Evolutionary conservation across 2,113 vertebrate species (phyloP).

Genomic region (Mormyrus iriodes): DNA sequence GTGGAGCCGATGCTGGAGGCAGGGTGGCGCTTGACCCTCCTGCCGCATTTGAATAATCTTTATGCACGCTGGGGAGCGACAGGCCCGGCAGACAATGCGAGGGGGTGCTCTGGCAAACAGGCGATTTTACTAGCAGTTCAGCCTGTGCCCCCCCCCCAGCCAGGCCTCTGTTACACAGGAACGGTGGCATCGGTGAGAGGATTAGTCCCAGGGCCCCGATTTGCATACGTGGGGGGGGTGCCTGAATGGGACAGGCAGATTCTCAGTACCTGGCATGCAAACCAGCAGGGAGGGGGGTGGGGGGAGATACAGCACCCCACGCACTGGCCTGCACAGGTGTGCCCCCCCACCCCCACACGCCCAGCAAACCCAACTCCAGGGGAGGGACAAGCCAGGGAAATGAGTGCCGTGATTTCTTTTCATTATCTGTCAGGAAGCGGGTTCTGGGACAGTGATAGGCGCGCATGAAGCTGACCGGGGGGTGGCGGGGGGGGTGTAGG

Average conservation of each 20-base stretch:
- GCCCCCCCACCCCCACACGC: slow-evolving; percentile 16
- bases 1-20: neutral
- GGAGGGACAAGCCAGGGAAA: slow-evolving; percentile 51
- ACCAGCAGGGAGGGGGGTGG: slow-evolving; percentile 40
- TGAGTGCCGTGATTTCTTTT: slow-evolving; percentile 54
- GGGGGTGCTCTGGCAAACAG: slow-evolving; percentile 24
- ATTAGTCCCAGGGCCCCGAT: slow-evolving; percentile 39
- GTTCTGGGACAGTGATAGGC: slow-evolving; percentile 8
- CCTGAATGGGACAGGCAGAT: slow-evolving; percentile 61
- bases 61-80: slow-evolving; percentile 32
- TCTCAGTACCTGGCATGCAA: slow-evolving; percentile 70
- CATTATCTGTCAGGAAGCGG: slow-evolving; percentile 30
- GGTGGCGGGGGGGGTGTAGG: neutral
- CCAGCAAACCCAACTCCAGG: neutral
- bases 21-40: slow-evolving; percentile 34
- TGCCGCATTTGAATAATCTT: slow-evolving; percentile 46
- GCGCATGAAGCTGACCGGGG: slow-evolving; percentile 1
- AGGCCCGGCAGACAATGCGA: slow-evolving; percentile 47
- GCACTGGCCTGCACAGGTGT: slow-evolving; percentile 41
- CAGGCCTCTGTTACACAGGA: slow-evolving; percentile 62
- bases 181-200: slow-evolving; percentile 48
- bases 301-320: slow-evolving; percentile 61
- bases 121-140: slow-evolving; percentile 66
- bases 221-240: slow-evolving; percentile 62
- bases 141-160: slow-evolving; percentile 41